These are phyloP conservation scores for Sminthurides aquaticus DNA, from an alignment of 2,888 invertebrate species.

Conservation along the genomic window DNA sequence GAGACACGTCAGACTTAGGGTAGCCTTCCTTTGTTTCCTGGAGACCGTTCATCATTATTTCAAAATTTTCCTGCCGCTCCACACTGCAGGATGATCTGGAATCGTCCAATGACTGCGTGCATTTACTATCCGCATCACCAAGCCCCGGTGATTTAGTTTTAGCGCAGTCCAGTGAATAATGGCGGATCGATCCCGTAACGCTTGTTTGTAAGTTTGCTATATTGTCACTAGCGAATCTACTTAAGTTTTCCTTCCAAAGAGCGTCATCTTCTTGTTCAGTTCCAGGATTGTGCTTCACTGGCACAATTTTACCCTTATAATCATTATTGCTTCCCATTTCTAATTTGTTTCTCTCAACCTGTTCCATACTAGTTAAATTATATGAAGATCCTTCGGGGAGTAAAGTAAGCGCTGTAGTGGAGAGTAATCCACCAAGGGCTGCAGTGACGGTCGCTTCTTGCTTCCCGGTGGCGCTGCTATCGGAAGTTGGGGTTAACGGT, in stretches of 20 bases:
- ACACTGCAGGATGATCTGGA: constrained; percentile 9
- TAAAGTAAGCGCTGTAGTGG: constrained; percentile 38
- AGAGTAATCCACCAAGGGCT: constrained; percentile 36
- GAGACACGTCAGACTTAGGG: constrained; percentile 47
- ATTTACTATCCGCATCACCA: constrained; percentile 7
- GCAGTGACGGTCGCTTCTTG: constrained; percentile 25
- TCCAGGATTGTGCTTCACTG: not conserved
- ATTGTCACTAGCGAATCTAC: not conserved
- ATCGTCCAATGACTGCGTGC: constrained; percentile 29
- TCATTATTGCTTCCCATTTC: not conserved
- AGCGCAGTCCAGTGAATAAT: constrained; percentile 37
- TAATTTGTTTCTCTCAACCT: not conserved
- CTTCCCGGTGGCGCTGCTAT: not conserved
- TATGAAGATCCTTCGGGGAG: constrained; percentile 31
- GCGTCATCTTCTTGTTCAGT: not conserved
- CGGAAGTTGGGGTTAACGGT: not conserved
- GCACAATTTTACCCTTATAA: not conserved
- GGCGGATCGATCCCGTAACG: constrained; percentile 14
- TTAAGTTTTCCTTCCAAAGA: not conserved
- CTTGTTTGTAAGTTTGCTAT: not conserved
- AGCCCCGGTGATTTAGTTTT: constrained; percentile 24
- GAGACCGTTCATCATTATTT: not conserved
- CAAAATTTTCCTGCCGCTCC: constrained; percentile 25
- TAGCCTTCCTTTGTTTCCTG: not conserved
- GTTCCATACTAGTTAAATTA: constrained; percentile 9